Evolutionary conservation across 2,888 invertebrate genomes (phyloP).

Genomic region (Orthosia gracilis): DNA sequence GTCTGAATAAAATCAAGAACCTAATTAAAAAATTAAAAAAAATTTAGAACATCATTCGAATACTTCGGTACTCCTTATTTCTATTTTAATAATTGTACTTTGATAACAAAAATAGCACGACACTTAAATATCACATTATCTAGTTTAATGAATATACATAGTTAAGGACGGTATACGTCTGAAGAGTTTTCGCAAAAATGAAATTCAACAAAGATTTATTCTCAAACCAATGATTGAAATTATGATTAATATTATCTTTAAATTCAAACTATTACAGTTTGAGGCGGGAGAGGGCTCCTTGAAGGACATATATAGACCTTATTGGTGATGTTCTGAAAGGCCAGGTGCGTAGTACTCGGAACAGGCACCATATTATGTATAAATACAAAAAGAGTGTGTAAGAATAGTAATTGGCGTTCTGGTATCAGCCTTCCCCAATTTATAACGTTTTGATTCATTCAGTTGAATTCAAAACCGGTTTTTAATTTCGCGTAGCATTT

Average conservation of each 20-base stretch:
- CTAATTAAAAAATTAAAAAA: background rate
- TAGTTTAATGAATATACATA: background rate
- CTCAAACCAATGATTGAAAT: background rate
- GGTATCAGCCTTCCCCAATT: no score
- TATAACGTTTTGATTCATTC: no score
- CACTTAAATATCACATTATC: constrained; percentile 7
- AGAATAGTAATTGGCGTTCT: no score
- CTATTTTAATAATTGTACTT: background rate
- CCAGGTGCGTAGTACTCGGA: no score
- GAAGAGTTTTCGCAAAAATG: background rate
- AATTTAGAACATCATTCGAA: background rate
- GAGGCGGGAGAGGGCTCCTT: background rate
- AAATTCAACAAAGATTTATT: background rate
- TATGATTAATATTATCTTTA: background rate
- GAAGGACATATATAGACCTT: no score
- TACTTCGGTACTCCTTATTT: background rate
- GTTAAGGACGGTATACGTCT: background rate
- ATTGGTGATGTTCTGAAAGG: no score
- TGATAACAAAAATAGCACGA: background rate
- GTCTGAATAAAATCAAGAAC: background rate
- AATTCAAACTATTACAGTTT: background rate
- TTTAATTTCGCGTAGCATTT: background rate
- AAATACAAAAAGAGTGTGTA: no score
- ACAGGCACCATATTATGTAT: no score
- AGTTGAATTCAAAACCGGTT: no score